Conservation (phyloP, 2,113 vertebrate species). For the Isichthys henryi region DNA sequence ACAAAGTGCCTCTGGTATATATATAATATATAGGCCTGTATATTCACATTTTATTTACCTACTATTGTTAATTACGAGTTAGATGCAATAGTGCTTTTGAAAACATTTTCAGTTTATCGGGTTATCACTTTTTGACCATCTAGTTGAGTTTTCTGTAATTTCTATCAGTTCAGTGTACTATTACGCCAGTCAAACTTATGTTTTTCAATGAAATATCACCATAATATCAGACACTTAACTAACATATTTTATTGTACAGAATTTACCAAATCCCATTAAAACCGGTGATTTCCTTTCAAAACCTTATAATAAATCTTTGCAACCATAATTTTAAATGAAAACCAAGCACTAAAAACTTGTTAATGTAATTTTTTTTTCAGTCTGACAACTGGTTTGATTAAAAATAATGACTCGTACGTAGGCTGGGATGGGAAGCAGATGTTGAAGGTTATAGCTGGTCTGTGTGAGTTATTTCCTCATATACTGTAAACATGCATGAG, state of each 20-base stretch:
- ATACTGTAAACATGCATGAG: neutral
- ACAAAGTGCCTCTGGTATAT: neutral
- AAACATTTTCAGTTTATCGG: neutral
- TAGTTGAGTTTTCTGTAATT: neutral
- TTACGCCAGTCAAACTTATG: neutral
- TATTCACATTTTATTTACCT: neutral
- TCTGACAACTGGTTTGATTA: neutral
- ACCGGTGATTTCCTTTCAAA: neutral
- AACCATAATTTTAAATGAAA: neutral
- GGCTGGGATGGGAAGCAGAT: neutral
- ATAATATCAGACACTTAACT: neutral
- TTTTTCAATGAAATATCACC: neutral
- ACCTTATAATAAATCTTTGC: neutral
- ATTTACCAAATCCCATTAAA: neutral
- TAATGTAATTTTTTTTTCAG: neutral
- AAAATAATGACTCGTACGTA: neutral
- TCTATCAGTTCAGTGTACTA: neutral
- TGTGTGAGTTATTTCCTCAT: neutral
- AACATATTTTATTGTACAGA: neutral
- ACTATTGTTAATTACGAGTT: neutral
- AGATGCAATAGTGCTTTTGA: neutral
- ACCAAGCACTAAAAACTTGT: neutral
- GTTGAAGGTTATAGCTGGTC: neutral
- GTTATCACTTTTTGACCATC: neutral
- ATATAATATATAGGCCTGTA: neutral